Evolutionary conservation across 2,113 vertebrate species (phyloP).

Genomic region (Heterochromis multidens): DNA sequence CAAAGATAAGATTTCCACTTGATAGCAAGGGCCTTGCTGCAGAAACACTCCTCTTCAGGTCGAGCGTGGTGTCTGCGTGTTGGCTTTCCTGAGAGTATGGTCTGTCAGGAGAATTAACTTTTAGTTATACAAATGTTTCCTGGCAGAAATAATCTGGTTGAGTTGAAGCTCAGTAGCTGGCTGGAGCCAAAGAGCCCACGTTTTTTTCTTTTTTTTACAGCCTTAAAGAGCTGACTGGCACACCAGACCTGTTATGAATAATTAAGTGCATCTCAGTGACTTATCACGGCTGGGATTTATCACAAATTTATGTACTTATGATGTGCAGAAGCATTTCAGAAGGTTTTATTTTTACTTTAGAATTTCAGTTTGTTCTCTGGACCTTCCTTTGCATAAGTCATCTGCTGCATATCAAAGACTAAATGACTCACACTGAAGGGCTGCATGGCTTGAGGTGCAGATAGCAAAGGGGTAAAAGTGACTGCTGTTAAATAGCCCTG

Average conservation of each 20-base stretch:
- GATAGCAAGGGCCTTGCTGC: not conserved
- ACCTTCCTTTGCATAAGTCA: not conserved
- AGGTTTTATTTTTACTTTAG: not conserved
- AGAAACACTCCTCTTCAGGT: not conserved
- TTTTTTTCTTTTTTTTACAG: not conserved
- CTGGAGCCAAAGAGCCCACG: not conserved
- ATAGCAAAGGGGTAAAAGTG: not conserved
- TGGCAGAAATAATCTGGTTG: not conserved
- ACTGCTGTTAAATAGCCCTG: not conserved
- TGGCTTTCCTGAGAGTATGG: not conserved
- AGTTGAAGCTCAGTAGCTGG: not conserved
- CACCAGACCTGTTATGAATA: not conserved
- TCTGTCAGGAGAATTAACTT: not conserved
- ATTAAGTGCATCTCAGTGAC: not conserved
- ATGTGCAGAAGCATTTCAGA: not conserved
- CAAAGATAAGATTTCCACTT: conserved; percentile 44
- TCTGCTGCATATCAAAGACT: not conserved
- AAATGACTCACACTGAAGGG: not conserved
- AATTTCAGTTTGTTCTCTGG: not conserved
- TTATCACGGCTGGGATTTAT: not conserved
- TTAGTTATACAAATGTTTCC: not conserved
- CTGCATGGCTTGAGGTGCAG: not conserved
- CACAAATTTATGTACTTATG: not conserved
- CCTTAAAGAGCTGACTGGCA: not conserved
- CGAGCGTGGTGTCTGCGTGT: not conserved